phyloP scores from a whole-genome alignment of 1,140 invertebrate species.

The Polypedilum pembai region DNA sequence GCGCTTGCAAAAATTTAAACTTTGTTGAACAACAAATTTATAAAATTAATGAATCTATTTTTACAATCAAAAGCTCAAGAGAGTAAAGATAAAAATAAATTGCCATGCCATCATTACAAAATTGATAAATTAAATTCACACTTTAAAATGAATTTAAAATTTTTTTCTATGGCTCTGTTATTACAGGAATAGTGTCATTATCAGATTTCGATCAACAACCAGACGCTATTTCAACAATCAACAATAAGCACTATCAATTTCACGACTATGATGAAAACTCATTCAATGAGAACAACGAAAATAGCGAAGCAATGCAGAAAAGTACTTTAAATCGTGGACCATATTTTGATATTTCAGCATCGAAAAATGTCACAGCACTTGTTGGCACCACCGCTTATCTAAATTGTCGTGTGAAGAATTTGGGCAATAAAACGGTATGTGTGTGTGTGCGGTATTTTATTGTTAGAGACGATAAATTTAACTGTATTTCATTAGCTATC shows the following conservation, averaged over 20 bases:
- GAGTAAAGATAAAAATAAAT: too few relatives aligned
- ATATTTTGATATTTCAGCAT: constrained; percentile 63
- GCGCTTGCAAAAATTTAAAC: too few relatives aligned
- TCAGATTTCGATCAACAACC: constrained; percentile 1
- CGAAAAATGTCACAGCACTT: constrained; percentile 70
- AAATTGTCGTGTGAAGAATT: constrained; percentile 68
- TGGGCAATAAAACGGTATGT: constrained; percentile 71
- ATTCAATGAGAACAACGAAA: background rate
- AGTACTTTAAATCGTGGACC: constrained; percentile 53
- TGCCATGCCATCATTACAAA: too few relatives aligned
- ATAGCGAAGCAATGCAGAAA: background rate
- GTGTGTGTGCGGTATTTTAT: background rate
- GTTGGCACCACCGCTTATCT: constrained; percentile 71
- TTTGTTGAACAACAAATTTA: too few relatives aligned
- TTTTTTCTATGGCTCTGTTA: background rate
- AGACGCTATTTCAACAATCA: constrained; percentile 9
- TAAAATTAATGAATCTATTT: too few relatives aligned
- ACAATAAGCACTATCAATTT: constrained; percentile 22
- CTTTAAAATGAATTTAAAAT: too few relatives aligned
- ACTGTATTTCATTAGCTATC: constrained; percentile 60
- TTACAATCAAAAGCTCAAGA: too few relatives aligned
- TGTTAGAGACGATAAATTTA: background rate
- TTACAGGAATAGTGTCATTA: constrained; percentile 5
- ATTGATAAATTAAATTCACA: too few relatives aligned
- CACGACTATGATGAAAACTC: constrained; percentile 13